phyloP scores from a whole-genome alignment of 1,140 invertebrate species.

The Macrobrachium nipponense region DNA sequence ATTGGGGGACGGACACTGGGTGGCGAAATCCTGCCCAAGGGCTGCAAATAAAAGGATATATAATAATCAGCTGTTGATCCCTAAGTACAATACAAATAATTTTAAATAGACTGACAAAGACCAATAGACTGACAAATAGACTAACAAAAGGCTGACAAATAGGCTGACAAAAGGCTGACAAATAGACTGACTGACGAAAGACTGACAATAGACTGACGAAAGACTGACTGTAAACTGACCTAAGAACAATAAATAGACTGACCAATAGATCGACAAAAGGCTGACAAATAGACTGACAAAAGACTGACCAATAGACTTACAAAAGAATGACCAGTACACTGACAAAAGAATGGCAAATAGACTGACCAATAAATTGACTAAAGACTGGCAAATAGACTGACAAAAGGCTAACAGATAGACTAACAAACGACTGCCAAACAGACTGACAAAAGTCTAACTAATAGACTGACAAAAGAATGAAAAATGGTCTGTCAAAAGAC shows the following conservation, averaged over 20 bases:
- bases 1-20: constrained; percentile 68
- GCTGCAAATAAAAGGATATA: not conserved
- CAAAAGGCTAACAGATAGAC: not conserved
- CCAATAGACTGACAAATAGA: too few relatives aligned
- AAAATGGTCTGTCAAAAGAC: not conserved
- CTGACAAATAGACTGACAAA: not conserved
- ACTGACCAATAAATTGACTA: too few relatives aligned
- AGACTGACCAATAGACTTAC: not conserved
- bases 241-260: too few relatives aligned
- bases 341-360: not conserved
- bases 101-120: too few relatives aligned
- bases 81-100: too few relatives aligned
- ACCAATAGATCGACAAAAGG: too few relatives aligned
- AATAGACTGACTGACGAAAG: not conserved
- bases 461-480: too few relatives aligned
- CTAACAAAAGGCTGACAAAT: not conserved
- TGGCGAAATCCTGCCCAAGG: constrained; percentile 56
- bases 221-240: too few relatives aligned
- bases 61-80: too few relatives aligned
- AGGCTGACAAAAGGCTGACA: not conserved
- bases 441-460: too few relatives aligned
- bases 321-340: not conserved
- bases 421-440: too few relatives aligned
- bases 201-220: too few relatives aligned
- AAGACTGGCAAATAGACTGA: not conserved